Conservation (phyloP, 2,888 invertebrate genomes). For the Amiota minor region DNA sequence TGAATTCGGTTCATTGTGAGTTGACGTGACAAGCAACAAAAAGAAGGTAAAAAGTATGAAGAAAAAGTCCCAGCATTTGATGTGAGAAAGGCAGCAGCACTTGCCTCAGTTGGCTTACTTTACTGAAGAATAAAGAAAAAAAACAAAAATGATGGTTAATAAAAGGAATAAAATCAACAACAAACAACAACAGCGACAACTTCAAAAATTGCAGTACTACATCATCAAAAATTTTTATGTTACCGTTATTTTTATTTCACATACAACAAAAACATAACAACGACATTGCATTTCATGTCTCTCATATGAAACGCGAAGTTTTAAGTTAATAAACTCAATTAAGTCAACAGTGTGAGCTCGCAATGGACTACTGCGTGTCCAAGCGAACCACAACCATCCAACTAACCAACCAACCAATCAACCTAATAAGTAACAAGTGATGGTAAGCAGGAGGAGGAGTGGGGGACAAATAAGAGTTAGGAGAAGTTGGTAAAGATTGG, state of each 20-base stretch:
- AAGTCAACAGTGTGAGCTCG: constrained; percentile 50
- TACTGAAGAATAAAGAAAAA: neutral
- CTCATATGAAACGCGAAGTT: constrained; percentile 45
- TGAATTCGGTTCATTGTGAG: neutral
- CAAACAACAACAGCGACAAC: too few relatives aligned
- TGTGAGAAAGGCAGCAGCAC: neutral
- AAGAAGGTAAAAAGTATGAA: constrained; percentile 9
- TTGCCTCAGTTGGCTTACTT: neutral
- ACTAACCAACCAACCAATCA: neutral
- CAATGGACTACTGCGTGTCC: constrained; percentile 46
- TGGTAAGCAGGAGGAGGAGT: neutral
- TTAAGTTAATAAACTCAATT: constrained; percentile 63
- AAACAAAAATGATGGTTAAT: too few relatives aligned
- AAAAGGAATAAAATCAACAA: too few relatives aligned
- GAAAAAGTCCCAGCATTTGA: too few relatives aligned
- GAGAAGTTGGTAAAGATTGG: constrained; percentile 39
- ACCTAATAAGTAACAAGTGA: neutral
- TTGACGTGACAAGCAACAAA: constrained; percentile 13
- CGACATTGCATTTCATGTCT: constrained; percentile 48
- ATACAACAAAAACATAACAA: constrained; percentile 36
- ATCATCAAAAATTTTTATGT: constrained; percentile 46
- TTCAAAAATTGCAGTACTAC: too few relatives aligned
- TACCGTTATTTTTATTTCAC: constrained; percentile 59
- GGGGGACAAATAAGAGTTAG: constrained; percentile 42
- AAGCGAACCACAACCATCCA: neutral